phyloP scores from a whole-genome alignment of 2,113 vertebrate species.

The Gallinago jamesoni region DNA sequence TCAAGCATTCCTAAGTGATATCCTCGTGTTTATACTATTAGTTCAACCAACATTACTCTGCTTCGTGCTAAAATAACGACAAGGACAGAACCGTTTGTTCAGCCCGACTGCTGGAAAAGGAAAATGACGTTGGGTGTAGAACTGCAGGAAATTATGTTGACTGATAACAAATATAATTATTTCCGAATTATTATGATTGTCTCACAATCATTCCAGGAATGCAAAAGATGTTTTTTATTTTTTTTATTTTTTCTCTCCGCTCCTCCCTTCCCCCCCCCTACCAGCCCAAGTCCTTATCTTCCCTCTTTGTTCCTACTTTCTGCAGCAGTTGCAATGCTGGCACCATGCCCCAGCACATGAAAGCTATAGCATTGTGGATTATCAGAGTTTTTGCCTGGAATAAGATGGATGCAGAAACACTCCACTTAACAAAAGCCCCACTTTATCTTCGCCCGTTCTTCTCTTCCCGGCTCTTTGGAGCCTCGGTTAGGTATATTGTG shows the following conservation, averaged over 20 bases:
- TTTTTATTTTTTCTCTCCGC: neutral
- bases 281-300: conserved; percentile 45
- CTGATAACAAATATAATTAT: conserved; percentile 74
- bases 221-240: conserved; percentile 29
- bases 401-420: conserved; percentile 44
- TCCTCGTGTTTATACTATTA: conserved; percentile 55
- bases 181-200: conserved; percentile 66
- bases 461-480: neutral
- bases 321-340: conserved; percentile 48
- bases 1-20: conserved; percentile 45
- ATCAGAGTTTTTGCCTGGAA: conserved; percentile 33
- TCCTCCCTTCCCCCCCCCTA: neutral
- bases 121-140: conserved; percentile 43
- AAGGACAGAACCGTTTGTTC: conserved; percentile 61
- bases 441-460: conserved; percentile 17
- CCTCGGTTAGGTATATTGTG: neutral
- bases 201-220: conserved; percentile 58
- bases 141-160: conserved; percentile 70
- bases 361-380: conserved; percentile 41
- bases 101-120: conserved; percentile 51
- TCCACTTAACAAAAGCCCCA: conserved; percentile 13
- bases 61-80: conserved; percentile 59
- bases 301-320: conserved; percentile 47
- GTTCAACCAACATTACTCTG: conserved; percentile 56
- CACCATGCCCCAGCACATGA: conserved; percentile 9